Evolutionary conservation across 2,797 vertebrate species (phyloP), one percentile per base, ranked within the genome.

Genomic region (Karalla daura): DNA sequence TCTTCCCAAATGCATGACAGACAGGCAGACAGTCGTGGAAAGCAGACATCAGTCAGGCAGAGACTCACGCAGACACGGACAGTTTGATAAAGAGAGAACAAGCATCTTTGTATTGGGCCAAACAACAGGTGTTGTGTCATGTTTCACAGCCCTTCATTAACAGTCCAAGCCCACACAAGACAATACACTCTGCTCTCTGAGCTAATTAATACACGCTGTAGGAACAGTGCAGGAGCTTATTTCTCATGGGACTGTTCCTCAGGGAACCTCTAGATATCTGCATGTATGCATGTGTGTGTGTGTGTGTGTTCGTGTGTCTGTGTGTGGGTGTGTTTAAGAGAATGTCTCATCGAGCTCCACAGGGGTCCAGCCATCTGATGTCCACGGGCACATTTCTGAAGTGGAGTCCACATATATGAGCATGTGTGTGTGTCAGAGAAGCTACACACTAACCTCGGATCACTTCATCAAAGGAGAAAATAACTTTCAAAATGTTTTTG

Each of bases 101-200:
- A 87, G 62, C 75, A 84, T 86, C 81, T 83, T 82, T 87, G 76
- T 90, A 46, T 84, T 61, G 11, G 36, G 20, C 60, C 61, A 65
- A 86, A 85, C 84, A 89, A 56, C 84, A 91, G 90, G 86, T 89
- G 90, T 84, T 80, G 87, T 82, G 74, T 86, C 84, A 74, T 71
- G 83, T 89, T 89, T 88, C 82, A 78, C 67, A 64, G 66, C 56
- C 46, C 80, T 68, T 80, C 86, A 74, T 81, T 67, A 83, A 74
- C 63, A 60, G 52, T 49, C 46, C 78, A 37, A 30, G 72, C 77
- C 74, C 78, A 86, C 81, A 81, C 70, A 62, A 65, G 74, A 86
- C 81, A 88, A 80, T 77, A 44, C 80, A 68, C 74, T 76, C 33
- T 68, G 63, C 65, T 78, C 65, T 67, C 80, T 74, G 63, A 39